A percentile compares a stretch with the other conserved stretches of the same genome.
Conservation (phyloP, 2,113 vertebrate genomes). For the Microcebus lehilahytsara region DNA sequence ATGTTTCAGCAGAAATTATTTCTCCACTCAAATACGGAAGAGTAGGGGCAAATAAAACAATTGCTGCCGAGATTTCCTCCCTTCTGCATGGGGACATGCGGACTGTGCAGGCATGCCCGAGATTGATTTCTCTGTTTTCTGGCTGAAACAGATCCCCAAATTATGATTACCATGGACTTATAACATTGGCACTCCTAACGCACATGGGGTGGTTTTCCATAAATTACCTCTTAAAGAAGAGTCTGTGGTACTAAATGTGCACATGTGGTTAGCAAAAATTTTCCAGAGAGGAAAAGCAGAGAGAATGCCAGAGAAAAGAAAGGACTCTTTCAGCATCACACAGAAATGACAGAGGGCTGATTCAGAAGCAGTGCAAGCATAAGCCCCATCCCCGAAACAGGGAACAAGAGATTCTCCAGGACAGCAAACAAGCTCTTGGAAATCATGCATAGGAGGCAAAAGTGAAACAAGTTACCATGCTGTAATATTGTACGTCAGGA, state of each 20-base stretch:
- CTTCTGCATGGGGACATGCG: not conserved
- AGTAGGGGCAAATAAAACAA: not conserved
- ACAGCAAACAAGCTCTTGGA: not conserved
- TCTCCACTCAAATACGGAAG: not conserved
- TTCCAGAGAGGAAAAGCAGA: constrained; percentile 72
- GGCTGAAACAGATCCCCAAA: constrained; percentile 60
- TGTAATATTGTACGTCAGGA: not conserved
- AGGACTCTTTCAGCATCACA: constrained; percentile 54
- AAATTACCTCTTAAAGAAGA: constrained; percentile 74
- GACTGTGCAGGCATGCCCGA: not conserved
- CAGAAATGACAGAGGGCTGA: not conserved
- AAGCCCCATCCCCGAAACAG: not conserved
- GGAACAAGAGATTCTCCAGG: not conserved
- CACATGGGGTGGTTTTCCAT: constrained; percentile 72
- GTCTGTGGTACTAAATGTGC: constrained; percentile 59
- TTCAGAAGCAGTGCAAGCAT: not conserved
- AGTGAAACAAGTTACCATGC: not conserved
- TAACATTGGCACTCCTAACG: constrained; percentile 23
- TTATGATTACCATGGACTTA: constrained; percentile 58
- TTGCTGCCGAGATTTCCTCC: not conserved
- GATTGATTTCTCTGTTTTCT: constrained; percentile 46
- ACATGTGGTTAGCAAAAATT: constrained; percentile 71
- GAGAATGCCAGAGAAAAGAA: constrained; percentile 63
- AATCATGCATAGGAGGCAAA: not conserved
- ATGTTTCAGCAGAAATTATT: constrained; percentile 32